Evolutionary conservation across 2,113 vertebrate genomes (phyloP), one percentile per base, ranked within the genome.

Genomic region (Chaenogobius annularis): DNA sequence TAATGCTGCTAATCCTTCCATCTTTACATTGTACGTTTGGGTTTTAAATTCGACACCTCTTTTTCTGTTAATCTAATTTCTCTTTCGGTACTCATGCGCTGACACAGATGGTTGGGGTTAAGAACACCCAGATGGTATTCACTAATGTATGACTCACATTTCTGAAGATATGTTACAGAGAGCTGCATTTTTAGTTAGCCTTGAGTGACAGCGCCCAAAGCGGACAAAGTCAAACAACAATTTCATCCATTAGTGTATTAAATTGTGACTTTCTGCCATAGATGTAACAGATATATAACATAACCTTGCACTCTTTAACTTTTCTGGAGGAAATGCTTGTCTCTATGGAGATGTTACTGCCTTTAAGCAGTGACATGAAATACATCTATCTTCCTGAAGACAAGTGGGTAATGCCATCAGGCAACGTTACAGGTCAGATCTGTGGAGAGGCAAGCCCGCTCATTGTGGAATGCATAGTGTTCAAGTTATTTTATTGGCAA

Each of bases 41-140:
- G 59, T 37, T 35, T 58, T 40, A 72, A 43, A 59, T 58, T 68
- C 66, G 48, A 70, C 64, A 26, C 10, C 40, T 82, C 72, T 77
- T 55, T 37, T 47, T 66, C 64, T 82, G n/a, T 54, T 74, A 73
- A 65, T 73, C 10, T 46, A 44, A 79, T 80, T 85, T 71, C 67
- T 85, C 67, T 13, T 77, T 35, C 7, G 68, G 73, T 48, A 78
- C 72, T 74, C 59, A 73, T 71, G 71, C 35, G 70, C 70, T 86
- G 82, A 83, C 81, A 86, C 86, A 91, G 87, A 89, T 91, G 88
- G 85, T 81, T 63, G 68, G 74, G 77, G 83, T 86, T 83, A 74
- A 84, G 77, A 86, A 84, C 83, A 71, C 66, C 69, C 84, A 89
- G 87, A 89, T 89, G 90, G 78, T 74, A 66, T 81, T 85, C 46